Evolutionary conservation across 2,797 vertebrate species (phyloP), one percentile per base, ranked within the genome.

Genomic region (Pangasius krempfi): DNA sequence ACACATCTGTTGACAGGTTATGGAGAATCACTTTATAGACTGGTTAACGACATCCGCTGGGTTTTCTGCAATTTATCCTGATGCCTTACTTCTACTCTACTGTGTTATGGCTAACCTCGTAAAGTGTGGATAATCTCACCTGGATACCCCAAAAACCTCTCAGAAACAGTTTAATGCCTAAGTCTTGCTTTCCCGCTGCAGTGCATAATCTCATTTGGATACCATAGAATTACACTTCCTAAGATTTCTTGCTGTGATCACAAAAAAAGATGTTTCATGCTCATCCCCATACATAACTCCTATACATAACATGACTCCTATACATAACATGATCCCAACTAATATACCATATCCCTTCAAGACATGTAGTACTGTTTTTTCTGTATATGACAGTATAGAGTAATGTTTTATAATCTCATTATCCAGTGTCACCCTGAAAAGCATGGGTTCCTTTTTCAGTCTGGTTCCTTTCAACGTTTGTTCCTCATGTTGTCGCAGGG

Each of bases 401-500:
- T 62, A 64, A 44, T 64, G 47, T 33, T 37, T 33, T 54, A 70
- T 37, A 12, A 52, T 37, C n/a, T 47, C 16, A 52, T n/a, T 84
- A 25, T 84, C 64, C 12, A 12, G 20, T 52, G n/a, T 70, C 83
- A 84, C 44, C 58, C 62, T 84, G 18, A 68, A 84, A 44, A 52
- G 47, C 82, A 68, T 9, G 25, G n/a, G n/a, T 70, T 52, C 83
- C 64, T 20, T 68, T 84, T 84, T 70, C n/a, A 84, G 64, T 84
- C 16, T 84, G 44, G 47, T 25, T 84, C n/a, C n/a, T 84, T 70
- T 84, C 47, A 84, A 54, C 4, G 82, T 52, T 68, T 84, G 20
- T 20, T 84, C 27, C n/a, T 66, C 27, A 13, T 54, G n/a, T 52
- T 52, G 47, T 70, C 2, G 5, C 47, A 70, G 18, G n/a, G n/a